Percentiles rank a stretch among this genome's conserved stretches.
Evolutionary conservation across 2,888 invertebrate species (phyloP).

Genomic region (Protophormia terraenovae): DNA sequence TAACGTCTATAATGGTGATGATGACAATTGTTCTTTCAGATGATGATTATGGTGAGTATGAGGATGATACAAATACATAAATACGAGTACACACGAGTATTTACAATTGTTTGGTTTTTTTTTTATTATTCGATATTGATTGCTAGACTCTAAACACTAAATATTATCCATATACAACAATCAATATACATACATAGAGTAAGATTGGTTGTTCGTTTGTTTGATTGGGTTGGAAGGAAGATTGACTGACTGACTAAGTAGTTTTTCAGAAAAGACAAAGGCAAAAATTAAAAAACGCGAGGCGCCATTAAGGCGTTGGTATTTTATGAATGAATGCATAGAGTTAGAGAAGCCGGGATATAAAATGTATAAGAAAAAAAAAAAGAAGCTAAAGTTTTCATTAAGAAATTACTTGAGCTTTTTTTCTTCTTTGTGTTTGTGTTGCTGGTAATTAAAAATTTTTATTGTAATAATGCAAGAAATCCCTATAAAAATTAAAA

Average conservation of each 20-base stretch:
- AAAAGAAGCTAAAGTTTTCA: conserved; percentile 44
- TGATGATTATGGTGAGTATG: conserved; percentile 5
- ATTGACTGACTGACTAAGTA: conserved; percentile 28
- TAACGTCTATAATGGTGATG: background rate
- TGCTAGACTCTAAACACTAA: conserved; percentile 15
- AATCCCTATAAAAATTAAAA: conserved; percentile 65
- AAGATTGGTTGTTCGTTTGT: too few species aligned
- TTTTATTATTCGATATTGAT: conserved; percentile 39
- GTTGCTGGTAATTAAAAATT: conserved; percentile 55
- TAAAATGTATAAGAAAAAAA: background rate
- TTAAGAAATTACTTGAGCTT: conserved; percentile 63
- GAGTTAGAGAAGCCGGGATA: background rate
- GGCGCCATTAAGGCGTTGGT: conserved; percentile 67
- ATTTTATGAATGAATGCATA: conserved; percentile 65
- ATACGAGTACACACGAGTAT: conserved; percentile 21
- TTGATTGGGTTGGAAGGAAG: background rate
- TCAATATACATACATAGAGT: too few species aligned
- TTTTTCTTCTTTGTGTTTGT: conserved; percentile 5
- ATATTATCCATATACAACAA: conserved; percentile 1
- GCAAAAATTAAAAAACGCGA: conserved; percentile 57
- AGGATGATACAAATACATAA: conserved; percentile 65
- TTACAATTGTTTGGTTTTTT: conserved; percentile 22
- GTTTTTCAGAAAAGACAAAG: conserved; percentile 41
- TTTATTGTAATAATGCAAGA: conserved; percentile 57
- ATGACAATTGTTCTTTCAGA: conserved; percentile 18